phyloP scores from a whole-genome alignment of 2,888 invertebrate genomes.

The Nemurella pictetii region DNA sequence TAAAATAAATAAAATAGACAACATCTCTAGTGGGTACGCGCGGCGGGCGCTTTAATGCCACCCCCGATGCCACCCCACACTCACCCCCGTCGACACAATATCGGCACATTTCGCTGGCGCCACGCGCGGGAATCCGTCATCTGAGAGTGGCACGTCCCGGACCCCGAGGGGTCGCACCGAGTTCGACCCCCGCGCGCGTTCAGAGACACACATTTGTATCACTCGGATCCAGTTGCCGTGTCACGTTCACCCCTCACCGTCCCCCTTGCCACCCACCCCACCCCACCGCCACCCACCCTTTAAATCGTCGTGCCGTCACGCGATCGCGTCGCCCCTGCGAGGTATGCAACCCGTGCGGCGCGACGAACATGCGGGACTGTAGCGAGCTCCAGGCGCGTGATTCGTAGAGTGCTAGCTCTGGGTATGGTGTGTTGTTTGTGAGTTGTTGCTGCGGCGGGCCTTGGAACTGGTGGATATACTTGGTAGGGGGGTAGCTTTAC shows the following conservation, averaged over 20 bases:
- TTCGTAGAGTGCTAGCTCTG: too few species aligned
- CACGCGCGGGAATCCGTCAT: neutral
- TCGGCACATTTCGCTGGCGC: neutral
- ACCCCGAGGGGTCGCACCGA: neutral
- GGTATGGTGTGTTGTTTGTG: too few species aligned
- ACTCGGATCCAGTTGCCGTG: conserved; percentile 30
- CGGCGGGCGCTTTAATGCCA: neutral
- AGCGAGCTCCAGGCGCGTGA: too few species aligned
- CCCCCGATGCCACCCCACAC: neutral
- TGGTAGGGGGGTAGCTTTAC: too few species aligned
- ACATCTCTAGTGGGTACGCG: neutral
- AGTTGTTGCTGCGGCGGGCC: too few species aligned
- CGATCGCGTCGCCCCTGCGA: neutral
- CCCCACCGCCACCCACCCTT: neutral
- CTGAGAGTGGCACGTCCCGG: too few species aligned
- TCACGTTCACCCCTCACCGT: neutral
- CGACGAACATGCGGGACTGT: neutral
- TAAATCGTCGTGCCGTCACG: neutral
- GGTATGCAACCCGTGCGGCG: neutral
- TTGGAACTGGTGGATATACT: too few species aligned
- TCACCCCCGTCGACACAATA: too few species aligned
- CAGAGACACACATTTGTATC: conserved; percentile 30
- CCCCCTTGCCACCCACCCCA: neutral
- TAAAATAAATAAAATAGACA: neutral
- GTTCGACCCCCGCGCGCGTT: neutral